These are phyloP conservation scores for pig (Sus scrofa) DNA, from an alignment of 2,113 vertebrate genomes.

Conservation along the genomic window T2T-Sscrofa CM000824.6:131950501-131951000, in stretches of 20 bases:
- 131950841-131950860: too few relatives aligned
- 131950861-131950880: background rate
- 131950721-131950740: too few relatives aligned
- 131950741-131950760: too few relatives aligned
- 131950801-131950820: too few relatives aligned
- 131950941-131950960: background rate
- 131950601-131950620: slow-evolving; percentile 16
- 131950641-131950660: too few relatives aligned
- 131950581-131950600: background rate
- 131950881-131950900: background rate
- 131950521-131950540: background rate
- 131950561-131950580: background rate
- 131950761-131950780: too few relatives aligned
- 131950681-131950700: too few relatives aligned
- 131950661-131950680: too few relatives aligned
- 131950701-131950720: too few relatives aligned
- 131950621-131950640: slow-evolving; percentile 1
- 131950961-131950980: background rate
- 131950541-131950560: background rate
- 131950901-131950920: background rate
- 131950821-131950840: too few relatives aligned
- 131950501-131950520: background rate
- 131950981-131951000: background rate
- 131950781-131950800: too few relatives aligned
- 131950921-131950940: slow-evolving; percentile 36